Evolutionary conservation across 53 echinoderm and acorn worm genomes (phyloP).

Genomic region (Patiria pectinifera): DNA sequence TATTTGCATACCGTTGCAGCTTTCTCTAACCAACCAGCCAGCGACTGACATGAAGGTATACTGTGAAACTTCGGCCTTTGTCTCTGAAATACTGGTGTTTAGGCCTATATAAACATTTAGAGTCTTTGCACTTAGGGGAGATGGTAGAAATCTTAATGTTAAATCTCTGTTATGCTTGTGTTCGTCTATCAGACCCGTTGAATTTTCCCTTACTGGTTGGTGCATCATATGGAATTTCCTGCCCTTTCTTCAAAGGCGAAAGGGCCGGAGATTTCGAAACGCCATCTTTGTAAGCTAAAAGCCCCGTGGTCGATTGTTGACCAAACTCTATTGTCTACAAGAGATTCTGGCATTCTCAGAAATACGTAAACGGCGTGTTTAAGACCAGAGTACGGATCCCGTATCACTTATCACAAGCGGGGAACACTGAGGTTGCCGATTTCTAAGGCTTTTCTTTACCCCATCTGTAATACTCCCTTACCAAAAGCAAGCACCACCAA

Average conservation of each 20-base stretch:
- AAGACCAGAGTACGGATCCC: background rate
- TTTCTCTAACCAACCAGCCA: too few species aligned
- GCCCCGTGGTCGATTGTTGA: background rate
- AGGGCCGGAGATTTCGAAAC: background rate
- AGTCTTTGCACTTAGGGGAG: too few species aligned
- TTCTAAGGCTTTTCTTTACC: constrained; percentile 7
- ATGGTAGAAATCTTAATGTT: too few species aligned
- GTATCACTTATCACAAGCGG: background rate
- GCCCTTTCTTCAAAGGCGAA: background rate
- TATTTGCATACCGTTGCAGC: too few species aligned
- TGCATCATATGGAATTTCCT: background rate
- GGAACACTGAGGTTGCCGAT: constrained; percentile 29
- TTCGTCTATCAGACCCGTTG: too few species aligned
- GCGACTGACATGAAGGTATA: too few species aligned
- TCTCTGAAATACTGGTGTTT: too few species aligned
- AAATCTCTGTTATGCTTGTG: too few species aligned
- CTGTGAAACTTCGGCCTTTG: too few species aligned
- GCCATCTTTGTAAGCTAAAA: background rate
- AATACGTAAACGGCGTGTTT: background rate
- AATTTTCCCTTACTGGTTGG: too few species aligned
- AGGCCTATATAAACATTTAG: too few species aligned
- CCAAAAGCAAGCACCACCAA: background rate
- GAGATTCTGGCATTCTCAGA: background rate
- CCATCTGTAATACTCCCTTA: background rate
- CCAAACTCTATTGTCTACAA: background rate